These are phyloP conservation scores for Brienomyrus brachyistius DNA, from an alignment of 2,113 vertebrate species.

Conservation along the genomic window DNA sequence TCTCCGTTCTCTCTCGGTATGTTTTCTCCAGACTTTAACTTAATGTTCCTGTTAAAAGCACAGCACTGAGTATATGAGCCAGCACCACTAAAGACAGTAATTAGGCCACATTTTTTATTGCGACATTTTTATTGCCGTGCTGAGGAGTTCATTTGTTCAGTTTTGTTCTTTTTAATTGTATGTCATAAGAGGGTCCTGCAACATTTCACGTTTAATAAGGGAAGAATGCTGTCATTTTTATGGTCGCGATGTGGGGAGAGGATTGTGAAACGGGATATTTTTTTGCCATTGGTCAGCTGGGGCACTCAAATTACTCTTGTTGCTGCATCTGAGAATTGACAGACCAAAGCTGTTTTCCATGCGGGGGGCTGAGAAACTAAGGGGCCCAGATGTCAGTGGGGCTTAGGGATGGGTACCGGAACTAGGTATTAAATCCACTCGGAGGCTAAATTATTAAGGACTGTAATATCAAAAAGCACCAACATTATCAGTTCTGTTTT, in stretches of 20 bases:
- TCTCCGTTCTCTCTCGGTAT: neutral
- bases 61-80: neutral
- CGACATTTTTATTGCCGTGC: neutral
- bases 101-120: neutral
- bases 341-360: neutral
- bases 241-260: neutral
- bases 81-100: neutral
- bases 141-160: neutral
- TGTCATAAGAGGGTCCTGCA: neutral
- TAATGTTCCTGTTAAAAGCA: neutral
- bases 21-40: neutral
- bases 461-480: neutral
- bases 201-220: neutral
- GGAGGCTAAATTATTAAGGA: neutral
- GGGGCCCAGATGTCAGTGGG: neutral
- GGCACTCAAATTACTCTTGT: neutral
- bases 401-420: neutral
- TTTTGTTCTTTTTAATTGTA: conserved; percentile 1
- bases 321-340: neutral
- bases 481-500: neutral
- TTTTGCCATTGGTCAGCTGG: neutral
- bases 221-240: neutral
- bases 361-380: neutral
- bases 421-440: neutral
- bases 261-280: neutral